Evolutionary conservation across 2,888 invertebrate genomes (phyloP).

Genomic region (Agrenia bidenticulata): DNA sequence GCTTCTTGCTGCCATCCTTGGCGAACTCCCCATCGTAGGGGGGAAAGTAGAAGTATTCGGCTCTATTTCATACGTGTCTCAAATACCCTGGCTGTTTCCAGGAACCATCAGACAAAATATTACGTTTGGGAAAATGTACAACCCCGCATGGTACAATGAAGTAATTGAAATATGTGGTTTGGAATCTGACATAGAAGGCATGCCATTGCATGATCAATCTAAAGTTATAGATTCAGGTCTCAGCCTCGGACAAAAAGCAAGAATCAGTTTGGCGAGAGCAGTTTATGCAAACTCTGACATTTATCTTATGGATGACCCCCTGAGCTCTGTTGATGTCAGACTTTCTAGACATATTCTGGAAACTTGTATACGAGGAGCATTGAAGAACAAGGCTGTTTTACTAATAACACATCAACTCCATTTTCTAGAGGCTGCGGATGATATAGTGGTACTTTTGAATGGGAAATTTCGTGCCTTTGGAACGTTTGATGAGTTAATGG

Average conservation of each 20-base stretch:
- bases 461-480: slow-evolving; percentile 31
- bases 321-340: slow-evolving; percentile 41
- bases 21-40: slow-evolving; percentile 66
- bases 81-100: slow-evolving; percentile 54
- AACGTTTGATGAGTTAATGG: slow-evolving; percentile 19
- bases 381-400: slow-evolving; percentile 33
- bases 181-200: slow-evolving; percentile 57
- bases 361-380: slow-evolving; percentile 36
- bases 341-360: slow-evolving; percentile 38
- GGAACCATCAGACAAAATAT: slow-evolving; percentile 45
- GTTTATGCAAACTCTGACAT: slow-evolving; percentile 46
- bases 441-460: slow-evolving; percentile 29
- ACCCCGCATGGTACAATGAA: slow-evolving; percentile 54
- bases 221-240: slow-evolving; percentile 59
- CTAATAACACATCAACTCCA: slow-evolving; percentile 47
- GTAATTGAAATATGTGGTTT: slow-evolving; percentile 59
- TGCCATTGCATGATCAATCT: slow-evolving; percentile 60
- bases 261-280: slow-evolving; percentile 58
- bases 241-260: slow-evolving; percentile 60
- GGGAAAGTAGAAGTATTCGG: slow-evolving; percentile 68
- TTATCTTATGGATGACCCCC: slow-evolving; percentile 44
- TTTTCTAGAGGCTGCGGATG: slow-evolving; percentile 34
- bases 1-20: slow-evolving; percentile 68
- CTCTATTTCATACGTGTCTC: slow-evolving; percentile 65
- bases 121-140: slow-evolving; percentile 34